These are phyloP conservation scores for Apostichopus californicus DNA, from an alignment of 35 echinoderm and acorn worm genomes.

Conservation along the genomic window DNA sequence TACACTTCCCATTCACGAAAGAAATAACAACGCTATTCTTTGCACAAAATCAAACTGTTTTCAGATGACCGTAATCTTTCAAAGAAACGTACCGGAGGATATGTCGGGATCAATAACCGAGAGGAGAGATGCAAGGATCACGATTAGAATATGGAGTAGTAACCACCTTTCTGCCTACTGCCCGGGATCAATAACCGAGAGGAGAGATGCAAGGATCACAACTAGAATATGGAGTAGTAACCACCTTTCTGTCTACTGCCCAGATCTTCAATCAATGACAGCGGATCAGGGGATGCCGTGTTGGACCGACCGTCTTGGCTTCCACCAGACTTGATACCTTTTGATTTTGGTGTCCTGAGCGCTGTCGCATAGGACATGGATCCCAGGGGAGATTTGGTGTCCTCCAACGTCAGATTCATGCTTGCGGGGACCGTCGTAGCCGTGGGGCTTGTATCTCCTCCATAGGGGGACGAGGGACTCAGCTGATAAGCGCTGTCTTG, in stretches of 20 bases:
- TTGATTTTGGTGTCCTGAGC: conserved; percentile 84
- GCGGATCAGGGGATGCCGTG: conserved; percentile 92
- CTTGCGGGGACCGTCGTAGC: conserved; percentile 9
- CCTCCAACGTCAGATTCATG: conserved; percentile 46
- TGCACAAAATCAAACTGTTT: too few relatives aligned
- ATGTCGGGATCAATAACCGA: neutral
- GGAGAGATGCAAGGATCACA: too few relatives aligned
- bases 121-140: too few relatives aligned
- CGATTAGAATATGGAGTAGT: conserved; percentile 40
- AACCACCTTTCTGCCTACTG: conserved; percentile 92
- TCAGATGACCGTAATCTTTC: too few relatives aligned
- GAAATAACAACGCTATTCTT: too few relatives aligned
- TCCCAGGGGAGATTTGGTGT: conserved; percentile 44
- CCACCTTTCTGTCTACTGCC: conserved; percentile 92
- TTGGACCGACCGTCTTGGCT: conserved; percentile 64
- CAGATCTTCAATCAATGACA: conserved; percentile 92
- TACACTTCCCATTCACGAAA: too few relatives aligned
- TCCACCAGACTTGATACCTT: conserved; percentile 54
- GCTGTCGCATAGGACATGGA: conserved; percentile 94
- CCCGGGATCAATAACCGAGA: conserved; percentile 4
- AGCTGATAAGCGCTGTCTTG: conserved; percentile 51
- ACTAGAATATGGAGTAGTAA: conserved; percentile 58
- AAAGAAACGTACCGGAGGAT: too few relatives aligned
- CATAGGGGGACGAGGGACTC: conserved; percentile 47
- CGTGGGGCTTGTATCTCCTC: conserved; percentile 47